These are phyloP conservation scores for Epizoanthus rinbou DNA, from an alignment of 92 coral and sea anemone species.

Conservation along the genomic window DNA sequence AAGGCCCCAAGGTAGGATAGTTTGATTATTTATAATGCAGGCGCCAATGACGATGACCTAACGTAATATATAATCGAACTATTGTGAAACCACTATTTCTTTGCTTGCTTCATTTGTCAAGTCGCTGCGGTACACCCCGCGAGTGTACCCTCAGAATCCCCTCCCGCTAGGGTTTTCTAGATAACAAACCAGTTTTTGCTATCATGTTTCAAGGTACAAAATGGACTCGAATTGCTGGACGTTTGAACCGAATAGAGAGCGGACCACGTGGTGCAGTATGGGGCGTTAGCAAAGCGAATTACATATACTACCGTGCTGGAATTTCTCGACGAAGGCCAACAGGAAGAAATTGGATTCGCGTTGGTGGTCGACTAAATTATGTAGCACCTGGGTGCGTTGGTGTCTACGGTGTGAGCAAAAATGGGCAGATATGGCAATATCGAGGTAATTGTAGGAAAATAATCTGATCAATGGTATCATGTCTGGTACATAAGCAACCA, in stretches of 20 bases:
- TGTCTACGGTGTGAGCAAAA: conserved; percentile 30
- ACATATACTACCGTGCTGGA: conserved; percentile 35
- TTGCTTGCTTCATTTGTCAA: neutral
- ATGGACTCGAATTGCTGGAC: conserved; percentile 34
- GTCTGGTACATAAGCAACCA: too few relatives aligned
- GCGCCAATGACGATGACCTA: too few relatives aligned
- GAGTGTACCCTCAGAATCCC: neutral
- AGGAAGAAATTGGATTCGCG: conserved; percentile 13
- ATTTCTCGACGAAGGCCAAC: conserved; percentile 15
- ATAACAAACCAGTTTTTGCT: too few relatives aligned
- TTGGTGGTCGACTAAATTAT: conserved; percentile 20
- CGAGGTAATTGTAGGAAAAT: neutral
- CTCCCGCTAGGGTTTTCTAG: neutral
- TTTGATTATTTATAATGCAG: too few relatives aligned
- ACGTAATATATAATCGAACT: too few relatives aligned
- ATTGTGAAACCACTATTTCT: too few relatives aligned
- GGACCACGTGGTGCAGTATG: conserved; percentile 35
- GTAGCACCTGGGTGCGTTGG: conserved; percentile 32
- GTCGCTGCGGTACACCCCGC: neutral
- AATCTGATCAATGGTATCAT: too few relatives aligned
- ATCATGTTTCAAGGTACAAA: neutral
- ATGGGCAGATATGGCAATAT: conserved; percentile 31
- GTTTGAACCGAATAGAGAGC: conserved; percentile 35
- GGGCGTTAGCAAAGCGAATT: neutral
- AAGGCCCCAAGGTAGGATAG: conserved; percentile 29